Base-by-base conservation (phyloP, 2,888 invertebrate genomes). In the Byasa hedistus region DNA sequence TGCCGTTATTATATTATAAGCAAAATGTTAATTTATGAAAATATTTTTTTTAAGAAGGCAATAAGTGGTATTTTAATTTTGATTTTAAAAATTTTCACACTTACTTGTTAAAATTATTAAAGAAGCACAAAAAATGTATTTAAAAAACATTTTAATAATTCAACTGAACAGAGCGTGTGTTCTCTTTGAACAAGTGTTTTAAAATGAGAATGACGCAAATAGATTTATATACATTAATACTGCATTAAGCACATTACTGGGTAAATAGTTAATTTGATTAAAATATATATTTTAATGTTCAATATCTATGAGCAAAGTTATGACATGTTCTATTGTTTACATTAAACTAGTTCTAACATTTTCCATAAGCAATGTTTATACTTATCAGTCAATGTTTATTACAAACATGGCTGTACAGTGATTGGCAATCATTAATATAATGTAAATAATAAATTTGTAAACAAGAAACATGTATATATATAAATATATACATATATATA, bases 101-200 rank as follows among this genome's bases (percentile, higher is more conserved):
- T n/a, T 48, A 48, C 48, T 48, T n/a, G 48, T 48, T n/a, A 48
- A 19, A n/a, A 48, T 48, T n/a, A 48, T n/a, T 48, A 48, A 48
- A n/a, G 48, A 48, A n/a, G n/a, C 48, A 48, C 2, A 48, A n/a
- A 48, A 48, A n/a, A 48, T 5, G 48, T 48, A 48, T n/a, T 5
- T 4, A 19, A 7, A 2, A n/a, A 19, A 4, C 48, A 48, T 48
- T 48, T 48, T 48, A 5, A 48, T 48, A n/a, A 48, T 48, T 4
- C 4, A 19, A 48, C 19, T n/a, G 48, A 48, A 19, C 3, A 19
- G 19, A 19, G n/a, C 48, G 48, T 48, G 48, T 48, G 48, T 8
- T 48, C 48, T 5, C n/a, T 48, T n/a, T n/a, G 48, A 48, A 19
- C n/a, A n/a, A 48, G 19, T 48, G n/a, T 12, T 19, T n/a, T 48